Evolutionary conservation across 1,140 invertebrate genomes (phyloP), one percentile per base, ranked within the genome.

Genomic region (Dolichoris vasculosae): DNA sequence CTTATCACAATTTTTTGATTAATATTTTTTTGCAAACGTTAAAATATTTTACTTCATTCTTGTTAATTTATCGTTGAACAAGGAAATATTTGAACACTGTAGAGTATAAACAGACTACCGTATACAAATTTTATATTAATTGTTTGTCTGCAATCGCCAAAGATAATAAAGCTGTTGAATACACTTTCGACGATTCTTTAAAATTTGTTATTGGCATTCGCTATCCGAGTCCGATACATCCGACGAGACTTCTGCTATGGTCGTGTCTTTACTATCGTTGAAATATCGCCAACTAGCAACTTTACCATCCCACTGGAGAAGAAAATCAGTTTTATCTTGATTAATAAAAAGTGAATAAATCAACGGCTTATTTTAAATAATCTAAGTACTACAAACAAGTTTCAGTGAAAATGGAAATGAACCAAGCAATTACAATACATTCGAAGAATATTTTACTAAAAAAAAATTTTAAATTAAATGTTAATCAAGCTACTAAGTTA

Each of bases 281-380:
- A 63, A 83, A 83, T 95, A 95, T 35, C 90, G 92, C 95, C 95
- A 96, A 81, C 91, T 92, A 4, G 92, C 93, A 11, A 95, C 90
- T 13, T 90, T 93, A 78, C 95, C 94, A 90, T 96, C 95, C 95
- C 95, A 96, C 95, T 95, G 84, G 81, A 93, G 93, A 64, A 80
- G 40, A 78, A 32, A 79, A 80, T 82, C 82, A 55, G 75, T 84
- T 55, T 82, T 71, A 40, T 20, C 0, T 51, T 51, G 8, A 40
- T 40, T 67, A 32, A 6, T 67, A 35, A 11, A 4, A 26, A 26
- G n/a, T n/a, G n/a, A 59, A 26, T 26, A 26, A 59, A 26, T 26
- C 20, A 59, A 6, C 4, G 4, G 1, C 26, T 59, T 3, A 9
- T 26, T 59, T 59, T 59, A 59, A 26, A 59, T 26, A 59, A 59